Base-by-base conservation (phyloP, 2,113 vertebrate genomes). In the Mastomys coucha region DNA sequence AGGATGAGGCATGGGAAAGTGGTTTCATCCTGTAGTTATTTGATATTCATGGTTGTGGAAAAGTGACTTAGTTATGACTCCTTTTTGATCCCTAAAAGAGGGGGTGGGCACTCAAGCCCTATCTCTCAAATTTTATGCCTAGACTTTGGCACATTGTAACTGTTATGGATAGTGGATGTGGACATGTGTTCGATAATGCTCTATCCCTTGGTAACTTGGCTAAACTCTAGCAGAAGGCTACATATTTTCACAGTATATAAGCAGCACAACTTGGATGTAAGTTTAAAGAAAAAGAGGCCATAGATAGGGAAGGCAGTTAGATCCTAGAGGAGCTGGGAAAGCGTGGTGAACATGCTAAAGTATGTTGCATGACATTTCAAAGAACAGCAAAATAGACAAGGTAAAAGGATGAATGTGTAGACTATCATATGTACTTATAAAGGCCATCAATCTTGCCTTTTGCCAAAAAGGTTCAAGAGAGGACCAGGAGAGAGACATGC, bases 71-170 rank as follows among this genome's bases (percentile, higher is more conserved):
- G 56, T 53, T 92, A 13, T 3, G 69, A 69, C 80, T 96, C 26
- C 82, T 76, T n/a, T 95, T 92, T 95, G 84, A 94, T 42, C 94
- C 42, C 24, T 67, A 31, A 94, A 94, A 85, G 70, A 96, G 28
- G 80, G 28, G 26, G 33, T 63, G 42, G 63, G 51, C 4, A 81
- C 33, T 31, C 22, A 91, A 89, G n/a, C 3, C 4, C 17, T 5
- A 67, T 63, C 20, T 77, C 36, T 95, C 69, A 93, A 56, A 63
- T 16, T 88, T 86, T 0, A 17, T 63, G 17, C 75, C 24, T 80
- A 31, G n/a, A 92, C 26, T 93, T 96, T 16, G 67, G 31, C n/a
- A 78, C 33, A 3, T 84, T 90, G 69, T 70, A 14, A 63, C 8
- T 60, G 22, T 58, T 84, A 12, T 82, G 14, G 45, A 5, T 45